Evolutionary conservation across 2,888 invertebrate genomes (phyloP).

Genomic region (Campoplex capitator): DNA sequence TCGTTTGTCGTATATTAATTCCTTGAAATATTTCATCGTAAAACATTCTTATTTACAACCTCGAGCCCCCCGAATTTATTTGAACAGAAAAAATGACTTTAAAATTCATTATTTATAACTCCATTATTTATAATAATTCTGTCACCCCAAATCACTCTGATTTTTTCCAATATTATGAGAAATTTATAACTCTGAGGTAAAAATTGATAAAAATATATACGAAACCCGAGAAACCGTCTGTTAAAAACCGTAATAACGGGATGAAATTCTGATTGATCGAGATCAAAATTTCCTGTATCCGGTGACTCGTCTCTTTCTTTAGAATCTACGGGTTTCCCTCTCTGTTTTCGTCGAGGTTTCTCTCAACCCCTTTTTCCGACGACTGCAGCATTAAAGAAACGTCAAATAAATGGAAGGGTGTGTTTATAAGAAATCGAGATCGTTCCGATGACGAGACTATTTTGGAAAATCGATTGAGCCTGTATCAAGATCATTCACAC

Average conservation of each 20-base stretch:
- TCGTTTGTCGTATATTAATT: background rate
- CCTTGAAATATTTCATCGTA: background rate
- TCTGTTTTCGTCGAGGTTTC: constrained; percentile 2
- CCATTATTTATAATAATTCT: background rate
- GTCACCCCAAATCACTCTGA: background rate
- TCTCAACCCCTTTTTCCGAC: constrained; percentile 40
- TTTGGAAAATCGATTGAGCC: constrained; percentile 57
- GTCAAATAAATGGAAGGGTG: constrained; percentile 56
- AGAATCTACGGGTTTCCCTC: background rate
- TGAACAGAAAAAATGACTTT: background rate
- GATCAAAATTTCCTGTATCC: background rate
- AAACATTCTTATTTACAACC: background rate
- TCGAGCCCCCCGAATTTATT: background rate
- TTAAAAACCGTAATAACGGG: background rate
- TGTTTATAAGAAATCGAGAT: constrained; percentile 32
- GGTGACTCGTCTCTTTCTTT: background rate
- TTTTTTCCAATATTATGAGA: background rate
- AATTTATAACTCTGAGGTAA: background rate
- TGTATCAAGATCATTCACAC: constrained; percentile 17
- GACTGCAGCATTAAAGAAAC: constrained; percentile 32
- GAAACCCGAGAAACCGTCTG: background rate
- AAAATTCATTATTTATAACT: background rate
- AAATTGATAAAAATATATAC: background rate
- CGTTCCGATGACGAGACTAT: constrained; percentile 56
- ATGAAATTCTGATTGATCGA: constrained; percentile 8